phyloP scores from a whole-genome alignment of 2,113 vertebrate species.

The Acrocephalus kingi region DNA sequence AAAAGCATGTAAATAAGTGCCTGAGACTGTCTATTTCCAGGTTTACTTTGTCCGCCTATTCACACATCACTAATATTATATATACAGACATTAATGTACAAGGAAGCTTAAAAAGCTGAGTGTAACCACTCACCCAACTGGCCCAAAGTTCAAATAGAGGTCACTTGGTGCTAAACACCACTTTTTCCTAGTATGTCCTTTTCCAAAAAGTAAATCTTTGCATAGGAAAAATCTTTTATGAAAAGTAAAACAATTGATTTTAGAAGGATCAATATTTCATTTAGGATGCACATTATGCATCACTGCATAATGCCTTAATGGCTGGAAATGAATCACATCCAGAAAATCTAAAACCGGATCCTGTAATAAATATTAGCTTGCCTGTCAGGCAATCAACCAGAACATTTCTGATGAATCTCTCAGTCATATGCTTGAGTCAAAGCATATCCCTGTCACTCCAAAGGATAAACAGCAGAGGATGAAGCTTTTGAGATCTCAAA shows the following conservation, averaged over 20 bases:
- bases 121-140: background rate
- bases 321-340: slow-evolving; percentile 66
- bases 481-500: background rate
- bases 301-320: slow-evolving; percentile 68
- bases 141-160: background rate
- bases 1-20: background rate
- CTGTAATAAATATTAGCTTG: slow-evolving; percentile 64
- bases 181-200: background rate
- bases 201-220: background rate
- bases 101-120: background rate
- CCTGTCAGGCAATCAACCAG: slow-evolving; percentile 14
- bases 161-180: background rate
- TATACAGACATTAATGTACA: background rate
- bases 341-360: slow-evolving; percentile 57
- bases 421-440: background rate
- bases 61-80: background rate
- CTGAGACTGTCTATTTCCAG: background rate
- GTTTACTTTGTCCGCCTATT: background rate
- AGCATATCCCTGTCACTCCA: background rate
- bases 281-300: slow-evolving; percentile 68
- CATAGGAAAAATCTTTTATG: slow-evolving; percentile 5
- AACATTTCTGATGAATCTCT: background rate
- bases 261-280: slow-evolving; percentile 73
- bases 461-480: background rate
- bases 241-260: slow-evolving; percentile 33